Percentiles rank a stretch among this genome's conserved stretches.
Conservation (phyloP, 1,140 invertebrate species). For the Drosophila virilis region DNA sequence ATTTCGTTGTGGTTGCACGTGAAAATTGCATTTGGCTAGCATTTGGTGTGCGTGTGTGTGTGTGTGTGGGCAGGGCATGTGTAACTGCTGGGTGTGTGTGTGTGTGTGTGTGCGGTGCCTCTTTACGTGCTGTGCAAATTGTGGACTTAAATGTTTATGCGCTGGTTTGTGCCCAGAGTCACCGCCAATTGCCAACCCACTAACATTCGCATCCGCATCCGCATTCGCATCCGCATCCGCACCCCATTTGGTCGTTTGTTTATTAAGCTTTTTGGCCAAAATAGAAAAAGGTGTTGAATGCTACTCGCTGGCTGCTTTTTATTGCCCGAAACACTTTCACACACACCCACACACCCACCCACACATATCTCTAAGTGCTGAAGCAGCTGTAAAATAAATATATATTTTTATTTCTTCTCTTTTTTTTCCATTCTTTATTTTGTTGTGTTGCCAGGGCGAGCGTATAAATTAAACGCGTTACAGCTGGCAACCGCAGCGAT, state of each 20-base stretch:
- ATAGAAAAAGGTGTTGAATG: slow-evolving; percentile 76
- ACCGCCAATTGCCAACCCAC: slow-evolving; percentile 39
- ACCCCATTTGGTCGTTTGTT: slow-evolving; percentile 73
- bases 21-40: slow-evolving; percentile 80
- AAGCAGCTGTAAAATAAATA: slow-evolving; percentile 81
- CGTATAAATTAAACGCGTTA: slow-evolving; percentile 82
- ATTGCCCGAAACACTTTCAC: slow-evolving; percentile 61
- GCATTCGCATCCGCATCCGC: slow-evolving; percentile 32
- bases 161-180: slow-evolving; percentile 45
- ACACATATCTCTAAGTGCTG: slow-evolving; percentile 64
- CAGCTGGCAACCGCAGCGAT: slow-evolving; percentile 77
- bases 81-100: not conserved
- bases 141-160: slow-evolving; percentile 82
- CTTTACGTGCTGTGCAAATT: slow-evolving; percentile 74
- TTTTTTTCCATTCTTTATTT: slow-evolving; percentile 49
- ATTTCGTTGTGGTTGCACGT: slow-evolving; percentile 82
- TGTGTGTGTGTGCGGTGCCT: slow-evolving; percentile 33
- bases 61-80: slow-evolving; percentile 1
- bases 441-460: slow-evolving; percentile 53
- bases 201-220: slow-evolving; percentile 8
- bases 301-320: slow-evolving; percentile 79
- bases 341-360: slow-evolving; percentile 9
- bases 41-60: slow-evolving; percentile 45
- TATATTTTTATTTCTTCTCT: slow-evolving; percentile 74
- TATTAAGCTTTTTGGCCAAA: slow-evolving; percentile 78